Base-by-base conservation (phyloP, 2,797 vertebrate species). In the Malacoctenus gilli region DNA sequence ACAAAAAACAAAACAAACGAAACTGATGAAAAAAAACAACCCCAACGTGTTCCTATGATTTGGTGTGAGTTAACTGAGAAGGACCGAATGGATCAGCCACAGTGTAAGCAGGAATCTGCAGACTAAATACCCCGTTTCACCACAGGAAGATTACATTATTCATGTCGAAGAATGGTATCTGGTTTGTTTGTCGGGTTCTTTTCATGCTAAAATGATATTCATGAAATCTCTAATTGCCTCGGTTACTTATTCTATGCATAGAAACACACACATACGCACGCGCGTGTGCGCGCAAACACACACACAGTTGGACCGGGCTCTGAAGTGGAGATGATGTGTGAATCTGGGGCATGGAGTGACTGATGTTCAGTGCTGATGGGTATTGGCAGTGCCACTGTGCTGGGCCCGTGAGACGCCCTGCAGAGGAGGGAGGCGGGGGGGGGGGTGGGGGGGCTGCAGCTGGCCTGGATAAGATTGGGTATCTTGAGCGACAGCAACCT, bases 281-380 rank as follows among this genome's bases (percentile, higher is more conserved):
- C 40, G 35, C 44, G 19, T 16, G 1, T 54, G 44, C 31, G 34
- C 49, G 44, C 44, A 43, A 52, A 40, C 48, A 37, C 40, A 68
- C 35, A 49, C 40, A 38, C 44, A 43, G 67, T 55, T 46, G 39
- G 61, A 50, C 46, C 51, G 62, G 31, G 51, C 61, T 88, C 62
- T 83, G 85, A 88, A 81, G 76, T 85, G 79, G 65, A 78, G 82
- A 79, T 84, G 77, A 83, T 82, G 77, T 82, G 55, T 68, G 82
- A 86, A 89, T 85, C 74, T 87, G 77, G 83, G 86, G 35, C 86
- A 85, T 22, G 56, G 43, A 59, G 46, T 72, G 85, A 82, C 73
- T 82, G 87, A 86, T 81, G 81, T 70, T 75, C 42, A 37, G 58
- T 15, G 58, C 77, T 82, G 72, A 79, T 68, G 69, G 84, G 59